Conservation (phyloP, 2,113 vertebrate species). For the Platichthys flesus region DNA sequence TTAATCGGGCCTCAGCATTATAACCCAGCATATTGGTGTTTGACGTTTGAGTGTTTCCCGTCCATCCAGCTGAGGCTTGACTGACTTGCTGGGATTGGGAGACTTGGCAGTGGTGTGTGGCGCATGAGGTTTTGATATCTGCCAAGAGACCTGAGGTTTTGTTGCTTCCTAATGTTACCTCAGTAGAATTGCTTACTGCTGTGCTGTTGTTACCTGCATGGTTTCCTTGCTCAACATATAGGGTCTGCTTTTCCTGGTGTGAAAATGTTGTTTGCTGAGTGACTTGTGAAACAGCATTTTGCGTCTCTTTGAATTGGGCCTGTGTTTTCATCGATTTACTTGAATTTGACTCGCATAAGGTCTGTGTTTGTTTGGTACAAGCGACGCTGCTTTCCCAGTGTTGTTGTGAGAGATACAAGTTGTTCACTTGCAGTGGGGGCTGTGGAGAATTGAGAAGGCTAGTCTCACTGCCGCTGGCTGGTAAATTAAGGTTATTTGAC, state of each 20-base stretch:
- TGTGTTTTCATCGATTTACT: neutral
- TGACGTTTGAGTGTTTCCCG: neutral
- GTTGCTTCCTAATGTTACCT: neutral
- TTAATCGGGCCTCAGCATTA: neutral
- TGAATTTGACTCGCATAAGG: neutral
- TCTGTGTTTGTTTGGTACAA: constrained; percentile 23
- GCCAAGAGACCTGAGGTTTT: neutral
- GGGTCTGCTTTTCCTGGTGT: constrained; percentile 5
- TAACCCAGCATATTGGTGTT: neutral
- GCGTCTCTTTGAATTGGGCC: neutral
- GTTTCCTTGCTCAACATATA: neutral
- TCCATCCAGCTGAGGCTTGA: neutral
- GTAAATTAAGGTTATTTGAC: neutral
- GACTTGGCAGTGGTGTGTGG: neutral
- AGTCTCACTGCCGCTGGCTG: neutral
- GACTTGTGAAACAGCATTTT: neutral
- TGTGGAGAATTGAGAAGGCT: constrained; percentile 17
- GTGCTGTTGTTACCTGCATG: constrained; percentile 2
- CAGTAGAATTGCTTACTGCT: neutral
- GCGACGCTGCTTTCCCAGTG: constrained; percentile 31
- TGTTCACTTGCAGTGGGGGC: constrained; percentile 23
- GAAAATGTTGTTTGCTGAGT: neutral
- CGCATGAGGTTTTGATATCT: constrained; percentile 2
- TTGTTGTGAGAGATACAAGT: constrained; percentile 26
- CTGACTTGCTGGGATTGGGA: neutral